Base-by-base conservation (phyloP, 2,113 vertebrate species). In the Copsychus sechellarum region DNA sequence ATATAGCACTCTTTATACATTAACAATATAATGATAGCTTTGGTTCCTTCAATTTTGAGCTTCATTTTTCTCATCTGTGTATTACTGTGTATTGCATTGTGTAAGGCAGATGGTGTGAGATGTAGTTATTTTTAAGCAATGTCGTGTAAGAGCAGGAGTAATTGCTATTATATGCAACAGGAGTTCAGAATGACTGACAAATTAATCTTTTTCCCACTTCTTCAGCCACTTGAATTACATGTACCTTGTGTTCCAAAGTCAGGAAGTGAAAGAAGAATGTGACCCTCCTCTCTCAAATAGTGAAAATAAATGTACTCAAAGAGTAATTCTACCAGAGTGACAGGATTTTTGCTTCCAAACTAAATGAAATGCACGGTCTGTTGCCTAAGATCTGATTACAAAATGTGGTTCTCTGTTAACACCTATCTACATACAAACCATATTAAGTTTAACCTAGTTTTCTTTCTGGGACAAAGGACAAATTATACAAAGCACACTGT, bases 361-460 rank as follows among this genome's bases (percentile, higher is more conserved):
- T 26, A 81, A 79, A 85, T 77, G 21, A 81, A 83, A 73, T 28
- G 2, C 34, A 22, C 17, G 3, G 7, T 86, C 38, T 78, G 19
- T 96, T 97, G 83, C 82, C 34, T 60, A 94, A 97, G 26, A 51
- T 38, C 34, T 1, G 3, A 43, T 97, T 93, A 81, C 88, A 77
- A 92, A 92, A 90, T 58, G 24, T 54, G 24, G 42, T 47, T 88
- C 78, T 84, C 72, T 93, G 54, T 78, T 94, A 88, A 92, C 60
- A 83, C 58, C 71, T 88, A 78, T 90, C 29, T 53, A 86, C 62
- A 77, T 73, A 61, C 26, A 92, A 88, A 43, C 38, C 50, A 34
- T 40, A 92, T 88, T 80, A 81, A 71, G n/a, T 81, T 78, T 93
- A 94, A 88, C 94, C 94, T 88, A 94, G 47, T 95, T 96, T 90